A percentile compares a stretch with the other conserved stretches of the same genome.
These are phyloP conservation scores for Parapristionchus giblindavisi DNA, from an alignment of 2,888 invertebrate genomes.

Conservation along the genomic window DNA sequence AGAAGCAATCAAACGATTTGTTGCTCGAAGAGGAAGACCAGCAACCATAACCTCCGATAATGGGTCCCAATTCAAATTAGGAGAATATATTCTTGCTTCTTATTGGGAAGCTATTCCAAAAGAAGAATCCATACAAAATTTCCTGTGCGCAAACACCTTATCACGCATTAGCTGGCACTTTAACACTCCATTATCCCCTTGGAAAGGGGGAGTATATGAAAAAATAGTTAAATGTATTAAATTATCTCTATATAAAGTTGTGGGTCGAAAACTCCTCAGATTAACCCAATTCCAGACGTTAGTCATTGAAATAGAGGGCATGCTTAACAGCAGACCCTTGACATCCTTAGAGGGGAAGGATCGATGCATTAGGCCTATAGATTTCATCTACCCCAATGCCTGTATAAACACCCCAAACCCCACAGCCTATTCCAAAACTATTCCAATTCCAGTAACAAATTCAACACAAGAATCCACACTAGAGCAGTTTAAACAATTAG, in stretches of 20 bases:
- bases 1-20: not conserved
- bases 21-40: not conserved
- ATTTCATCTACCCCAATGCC: not conserved
- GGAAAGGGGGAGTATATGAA: conserved; percentile 32
- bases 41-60: conserved; percentile 8
- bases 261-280: not conserved
- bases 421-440: not conserved
- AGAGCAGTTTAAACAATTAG: not conserved
- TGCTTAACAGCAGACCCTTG: not conserved
- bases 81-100: not conserved
- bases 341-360: not conserved
- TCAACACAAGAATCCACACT: not conserved
- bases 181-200: conserved; percentile 28
- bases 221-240: conserved; percentile 11
- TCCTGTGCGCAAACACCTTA: not conserved
- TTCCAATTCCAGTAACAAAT: not conserved
- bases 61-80: not conserved
- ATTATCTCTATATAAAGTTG: not conserved
- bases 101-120: not conserved
- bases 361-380: not conserved
- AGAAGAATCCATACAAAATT: not conserved
- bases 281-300: not conserved
- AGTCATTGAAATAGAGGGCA: conserved; percentile 20
- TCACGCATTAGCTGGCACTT: not conserved
- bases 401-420: not conserved